Evolutionary conservation across 1,140 invertebrate species (phyloP).

Genomic region (Steinernema khuongi): DNA sequence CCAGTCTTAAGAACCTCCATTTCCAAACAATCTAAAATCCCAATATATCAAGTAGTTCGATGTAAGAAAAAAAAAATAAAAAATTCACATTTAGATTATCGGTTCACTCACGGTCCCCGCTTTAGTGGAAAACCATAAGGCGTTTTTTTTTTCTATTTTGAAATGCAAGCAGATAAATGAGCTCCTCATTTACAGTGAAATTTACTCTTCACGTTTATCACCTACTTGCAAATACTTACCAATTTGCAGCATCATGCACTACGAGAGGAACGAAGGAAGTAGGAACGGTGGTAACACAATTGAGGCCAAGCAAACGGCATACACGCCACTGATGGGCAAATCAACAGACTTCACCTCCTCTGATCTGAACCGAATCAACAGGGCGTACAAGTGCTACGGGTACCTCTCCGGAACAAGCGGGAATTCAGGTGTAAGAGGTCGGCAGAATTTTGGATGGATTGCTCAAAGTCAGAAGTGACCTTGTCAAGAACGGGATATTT

Average conservation of each 20-base stretch:
- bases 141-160: no score
- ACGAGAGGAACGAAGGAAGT: slow-evolving; percentile 50
- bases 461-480: no score
- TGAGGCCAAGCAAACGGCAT: slow-evolving; percentile 45
- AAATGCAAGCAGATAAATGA: no score
- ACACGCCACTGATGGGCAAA: slow-evolving; percentile 55
- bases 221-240: background rate
- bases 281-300: slow-evolving; percentile 56
- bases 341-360: slow-evolving; percentile 54
- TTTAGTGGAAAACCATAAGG: background rate
- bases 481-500: no score
- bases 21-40: no score
- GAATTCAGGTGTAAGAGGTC: background rate
- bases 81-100: background rate
- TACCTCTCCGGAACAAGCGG: slow-evolving; percentile 16
- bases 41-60: no score
- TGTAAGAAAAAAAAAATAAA: no score
- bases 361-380: slow-evolving; percentile 53
- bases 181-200: no score
- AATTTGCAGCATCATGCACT: slow-evolving; percentile 37
- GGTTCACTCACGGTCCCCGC: slow-evolving; percentile 42
- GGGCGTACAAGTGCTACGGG: slow-evolving; percentile 48
- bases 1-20: no score
- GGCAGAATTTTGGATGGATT: background rate
- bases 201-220: no score